Evolutionary conservation across 2,113 vertebrate species (phyloP), one percentile per base, ranked within the genome.

Genomic region (Barnardius zonarius): DNA sequence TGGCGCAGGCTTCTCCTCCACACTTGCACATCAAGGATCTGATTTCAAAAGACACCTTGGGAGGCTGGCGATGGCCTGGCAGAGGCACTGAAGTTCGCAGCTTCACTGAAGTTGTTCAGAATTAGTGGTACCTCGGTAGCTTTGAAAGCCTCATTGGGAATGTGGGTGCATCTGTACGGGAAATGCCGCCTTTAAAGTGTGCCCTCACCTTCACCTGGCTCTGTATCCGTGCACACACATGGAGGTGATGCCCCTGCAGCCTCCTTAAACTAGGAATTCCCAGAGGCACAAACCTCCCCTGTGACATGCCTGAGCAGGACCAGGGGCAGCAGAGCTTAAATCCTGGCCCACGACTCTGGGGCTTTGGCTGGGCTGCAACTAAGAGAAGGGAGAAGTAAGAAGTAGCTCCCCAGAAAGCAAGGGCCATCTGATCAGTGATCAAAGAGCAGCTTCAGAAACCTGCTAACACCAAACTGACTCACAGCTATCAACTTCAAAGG

Each of bases 401-500:
- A 92, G 28, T 44, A 76, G 57, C 64, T 75, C 76, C 73, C 67
- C 37, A 88, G 81, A 92, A 77, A 48, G 33, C 46, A 54, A 73
- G 41, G 39, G 75, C 63, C 91, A 85, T 73, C 77, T 83, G 54
- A 93, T 31, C 28, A 1, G 37, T 4, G 88, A 94, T 95, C 93
- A 93, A 94, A 95, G 95, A 37, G 80, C 20, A 3, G 15, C 91
- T 72, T 66, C 73, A 70, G 43, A 79, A 55, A 81, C 93, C 81
- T 78, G 86, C 82, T 84, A 84, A 91, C 85, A 86, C 81, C 93
- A 62, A 93, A 90, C 57, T 48, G 48, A 79, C 82, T 82, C 89
- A 89, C 76, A 88, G 72, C 82, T 92, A 77, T 51, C 41, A 1
- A 94, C 86, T 83, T 94, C 91, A 93, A 92, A 93, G 82, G 73